Evolutionary conservation across 2,113 vertebrate species (phyloP).

Genomic region (Halichoerus grypus): DNA sequence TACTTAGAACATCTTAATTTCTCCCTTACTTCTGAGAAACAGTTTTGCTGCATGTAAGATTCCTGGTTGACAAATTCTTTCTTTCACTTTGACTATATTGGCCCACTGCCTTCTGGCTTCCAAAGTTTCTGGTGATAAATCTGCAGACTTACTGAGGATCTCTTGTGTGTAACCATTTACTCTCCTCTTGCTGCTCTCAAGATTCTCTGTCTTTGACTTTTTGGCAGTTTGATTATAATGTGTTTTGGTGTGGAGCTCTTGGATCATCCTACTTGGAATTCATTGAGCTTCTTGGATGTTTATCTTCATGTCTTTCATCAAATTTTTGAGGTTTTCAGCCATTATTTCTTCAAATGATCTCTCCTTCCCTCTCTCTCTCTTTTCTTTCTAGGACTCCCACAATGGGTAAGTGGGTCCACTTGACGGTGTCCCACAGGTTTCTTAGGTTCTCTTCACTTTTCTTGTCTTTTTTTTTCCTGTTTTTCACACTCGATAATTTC

Average conservation of each 20-base stretch:
- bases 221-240: background rate
- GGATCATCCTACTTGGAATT: background rate
- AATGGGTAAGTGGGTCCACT: background rate
- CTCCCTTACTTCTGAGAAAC: background rate
- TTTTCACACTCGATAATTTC: background rate
- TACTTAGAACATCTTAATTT: background rate
- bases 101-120: background rate
- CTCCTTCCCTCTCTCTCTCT: background rate
- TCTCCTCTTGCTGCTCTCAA: background rate
- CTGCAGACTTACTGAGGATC: background rate
- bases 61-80: background rate
- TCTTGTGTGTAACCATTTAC: background rate
- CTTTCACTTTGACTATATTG: background rate
- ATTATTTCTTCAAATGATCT: slow-evolving; percentile 1
- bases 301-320: background rate
- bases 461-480: background rate
- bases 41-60: slow-evolving; percentile 8
- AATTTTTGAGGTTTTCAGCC: background rate
- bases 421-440: background rate
- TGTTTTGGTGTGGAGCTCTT: background rate
- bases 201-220: background rate
- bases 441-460: background rate
- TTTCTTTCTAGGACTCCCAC: background rate
- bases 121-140: background rate
- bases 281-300: background rate